phyloP scores from a whole-genome alignment of 2,888 invertebrate genomes.

The Odontocolon sp. region DNA sequence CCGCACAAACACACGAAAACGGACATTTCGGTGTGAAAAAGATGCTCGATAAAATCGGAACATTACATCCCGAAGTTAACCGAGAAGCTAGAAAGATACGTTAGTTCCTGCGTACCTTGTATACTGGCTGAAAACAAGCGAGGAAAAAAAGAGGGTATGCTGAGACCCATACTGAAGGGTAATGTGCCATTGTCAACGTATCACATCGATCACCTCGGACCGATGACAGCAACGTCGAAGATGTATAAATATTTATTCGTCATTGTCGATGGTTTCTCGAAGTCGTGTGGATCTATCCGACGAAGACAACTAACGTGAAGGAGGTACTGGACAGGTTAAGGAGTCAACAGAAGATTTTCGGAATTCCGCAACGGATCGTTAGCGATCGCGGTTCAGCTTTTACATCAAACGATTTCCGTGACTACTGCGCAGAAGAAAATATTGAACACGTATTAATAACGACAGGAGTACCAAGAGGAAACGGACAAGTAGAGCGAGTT shows the following conservation, averaged over 20 bases:
- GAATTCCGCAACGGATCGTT: slow-evolving; percentile 56
- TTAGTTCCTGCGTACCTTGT: slow-evolving; percentile 62
- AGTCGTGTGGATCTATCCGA: slow-evolving; percentile 70
- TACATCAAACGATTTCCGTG: slow-evolving; percentile 52
- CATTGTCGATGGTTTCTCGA: slow-evolving; percentile 62
- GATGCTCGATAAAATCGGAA: slow-evolving; percentile 36
- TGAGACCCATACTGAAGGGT: slow-evolving; percentile 67
- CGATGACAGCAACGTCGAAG: slow-evolving; percentile 67
- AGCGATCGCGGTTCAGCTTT: slow-evolving; percentile 64
- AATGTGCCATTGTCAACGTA: slow-evolving; percentile 67
- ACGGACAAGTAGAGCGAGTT: slow-evolving; percentile 42
- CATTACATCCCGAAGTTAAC: slow-evolving; percentile 36
- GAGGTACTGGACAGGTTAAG: slow-evolving; percentile 53
- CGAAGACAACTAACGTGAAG: slow-evolving; percentile 66
- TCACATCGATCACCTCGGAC: slow-evolving; percentile 72
- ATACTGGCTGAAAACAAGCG: slow-evolving; percentile 64
- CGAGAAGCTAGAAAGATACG: slow-evolving; percentile 21
- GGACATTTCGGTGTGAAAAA: slow-evolving; percentile 74
- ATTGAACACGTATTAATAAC: slow-evolving; percentile 64
- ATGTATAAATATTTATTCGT: slow-evolving; percentile 69
- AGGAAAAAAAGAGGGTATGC: slow-evolving; percentile 67
- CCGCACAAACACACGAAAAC: slow-evolving; percentile 68
- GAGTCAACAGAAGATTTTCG: slow-evolving; percentile 54
- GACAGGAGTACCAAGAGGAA: slow-evolving; percentile 68
- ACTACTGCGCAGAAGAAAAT: slow-evolving; percentile 39